Conservation (phyloP, 2,113 vertebrate species). For the Mustela nigripes region DNA sequence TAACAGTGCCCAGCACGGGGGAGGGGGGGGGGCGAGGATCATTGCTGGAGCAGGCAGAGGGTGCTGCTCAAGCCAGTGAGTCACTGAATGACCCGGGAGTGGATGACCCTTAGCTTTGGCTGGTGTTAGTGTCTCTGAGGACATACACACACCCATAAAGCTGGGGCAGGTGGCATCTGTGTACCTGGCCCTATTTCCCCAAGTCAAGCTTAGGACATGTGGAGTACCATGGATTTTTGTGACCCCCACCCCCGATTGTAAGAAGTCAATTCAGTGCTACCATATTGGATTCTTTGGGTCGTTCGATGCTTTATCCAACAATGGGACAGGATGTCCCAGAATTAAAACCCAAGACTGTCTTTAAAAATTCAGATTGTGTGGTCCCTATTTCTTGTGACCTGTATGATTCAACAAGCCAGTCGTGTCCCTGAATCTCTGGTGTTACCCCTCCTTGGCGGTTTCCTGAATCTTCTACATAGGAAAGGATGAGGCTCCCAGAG, state of each 20-base stretch:
- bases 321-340: not conserved
- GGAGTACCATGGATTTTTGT: not conserved
- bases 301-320: not conserved
- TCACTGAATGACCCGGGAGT: not conserved
- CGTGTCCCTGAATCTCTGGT: not conserved
- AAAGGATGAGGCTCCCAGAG: not conserved
- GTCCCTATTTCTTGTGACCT: not conserved
- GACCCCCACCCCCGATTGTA: not conserved
- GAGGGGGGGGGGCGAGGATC: not conserved
- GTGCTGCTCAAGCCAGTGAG: not conserved
- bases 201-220: not conserved
- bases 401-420: not conserved
- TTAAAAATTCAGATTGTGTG: not conserved
- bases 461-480: not conserved
- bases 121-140: not conserved
- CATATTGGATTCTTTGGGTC: not conserved
- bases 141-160: not conserved
- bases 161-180: not conserved
- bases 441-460: not conserved
- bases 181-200: not conserved
- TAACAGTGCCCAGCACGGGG: not conserved
- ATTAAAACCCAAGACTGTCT: not conserved
- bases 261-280: not conserved
- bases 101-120: not conserved
- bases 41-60: not conserved